Base-by-base conservation (phyloP, 2,888 invertebrate genomes). In the Platycheirus rosarum region DNA sequence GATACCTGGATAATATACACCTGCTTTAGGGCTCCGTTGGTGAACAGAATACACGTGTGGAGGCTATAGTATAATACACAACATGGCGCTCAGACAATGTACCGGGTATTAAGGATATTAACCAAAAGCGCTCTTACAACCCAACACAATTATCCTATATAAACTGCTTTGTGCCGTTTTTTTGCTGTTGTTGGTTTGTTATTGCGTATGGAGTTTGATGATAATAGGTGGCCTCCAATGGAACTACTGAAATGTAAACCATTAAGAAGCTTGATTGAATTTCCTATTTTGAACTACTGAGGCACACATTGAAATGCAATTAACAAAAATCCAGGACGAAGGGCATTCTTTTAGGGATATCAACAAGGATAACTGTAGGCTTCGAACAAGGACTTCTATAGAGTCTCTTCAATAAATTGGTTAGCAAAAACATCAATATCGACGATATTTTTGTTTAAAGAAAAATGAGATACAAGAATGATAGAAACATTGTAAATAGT, bases 31-130 rank as follows among this genome's bases (percentile, higher is more conserved):
- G 60, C 69, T 42, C 62, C 60, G 65, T 40, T 53, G 53, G 44
- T 65, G 44, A 60, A 66, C 16, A 70, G 6, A 14, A 40, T 14
- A 57, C 57, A 40, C 57, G 57, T 80, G 69, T 69, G 57, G n/a
- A n/a, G 65, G 57, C 70, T 60, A 70, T 80, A 80, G 65, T 71
- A 80, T 80, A 80, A 76, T 76, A 76, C 65, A 70, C 75, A 70
- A 70, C 80, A 40, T 1, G 2, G 9, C 11, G 23, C 6, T 70
- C 60, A 80, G 65, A 80, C 80, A 80, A 80, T 80, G 80, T 70
- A 80, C 46, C 60, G 42, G 70, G 70, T 60, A 76, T 76, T 80
- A 76, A 66, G 70, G 80, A 80, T 80, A 80, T 76, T 73, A 80
- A 71, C 70, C 44, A 20, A 40, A 65, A 65, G 49, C 69, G 63